phyloP scores from a whole-genome alignment of 2,888 invertebrate genomes.

The Anthophora plumipes region DNA sequence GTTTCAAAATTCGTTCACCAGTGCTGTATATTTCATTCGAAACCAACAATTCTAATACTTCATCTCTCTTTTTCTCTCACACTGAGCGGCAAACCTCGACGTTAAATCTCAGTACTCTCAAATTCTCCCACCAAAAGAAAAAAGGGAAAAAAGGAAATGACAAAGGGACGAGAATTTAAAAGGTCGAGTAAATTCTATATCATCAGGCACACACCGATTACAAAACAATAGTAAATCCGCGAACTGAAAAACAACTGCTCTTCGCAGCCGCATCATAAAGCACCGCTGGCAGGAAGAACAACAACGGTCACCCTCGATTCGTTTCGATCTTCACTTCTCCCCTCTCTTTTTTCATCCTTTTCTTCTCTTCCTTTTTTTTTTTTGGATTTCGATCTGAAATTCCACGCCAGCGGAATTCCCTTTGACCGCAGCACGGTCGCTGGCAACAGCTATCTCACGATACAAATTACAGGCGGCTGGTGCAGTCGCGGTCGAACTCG shows the following conservation, averaged over 20 bases:
- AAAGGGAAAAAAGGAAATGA: too few species aligned
- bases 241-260: background rate
- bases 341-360: background rate
- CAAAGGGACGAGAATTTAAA: background rate
- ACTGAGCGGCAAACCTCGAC: too few species aligned
- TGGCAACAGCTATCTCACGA: constrained; percentile 26
- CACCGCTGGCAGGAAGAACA: background rate
- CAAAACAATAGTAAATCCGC: constrained; percentile 4
- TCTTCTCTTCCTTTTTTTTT: background rate
- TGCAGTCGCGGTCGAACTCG: constrained; percentile 31
- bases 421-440: constrained; percentile 34
- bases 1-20: too few species aligned
- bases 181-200: background rate
- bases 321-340: constrained; percentile 8
- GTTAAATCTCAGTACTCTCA: too few species aligned
- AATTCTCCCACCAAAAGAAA: too few species aligned
- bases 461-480: constrained; percentile 53
- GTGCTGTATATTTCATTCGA: too few species aligned
- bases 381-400: constrained; percentile 19
- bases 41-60: too few species aligned
- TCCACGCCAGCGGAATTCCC: constrained; percentile 14
- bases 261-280: constrained; percentile 11
- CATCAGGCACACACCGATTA: background rate
- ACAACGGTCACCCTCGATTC: constrained; percentile 18
- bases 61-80: too few species aligned